Evolutionary conservation across 2,888 invertebrate species (phyloP).

Genomic region (Hyposoter didymator): DNA sequence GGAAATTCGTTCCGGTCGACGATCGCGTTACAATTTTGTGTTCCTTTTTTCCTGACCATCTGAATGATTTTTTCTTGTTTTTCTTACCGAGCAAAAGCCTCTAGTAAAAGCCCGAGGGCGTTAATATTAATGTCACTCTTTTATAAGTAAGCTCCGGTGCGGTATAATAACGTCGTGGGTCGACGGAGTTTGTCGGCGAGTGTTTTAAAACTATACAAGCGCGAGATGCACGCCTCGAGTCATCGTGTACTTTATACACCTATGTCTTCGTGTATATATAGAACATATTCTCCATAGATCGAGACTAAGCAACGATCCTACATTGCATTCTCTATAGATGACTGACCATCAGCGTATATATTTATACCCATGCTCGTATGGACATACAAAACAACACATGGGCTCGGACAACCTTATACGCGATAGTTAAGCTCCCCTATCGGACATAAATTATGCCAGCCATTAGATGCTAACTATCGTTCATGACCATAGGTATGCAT

Average conservation of each 20-base stretch:
- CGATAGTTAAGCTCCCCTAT: slow-evolving; percentile 74
- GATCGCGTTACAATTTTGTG: slow-evolving; percentile 52
- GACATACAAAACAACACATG: slow-evolving; percentile 44
- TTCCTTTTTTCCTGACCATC: background rate
- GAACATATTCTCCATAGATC: slow-evolving; percentile 25
- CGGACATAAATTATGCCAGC: slow-evolving; percentile 80
- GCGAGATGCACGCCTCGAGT: slow-evolving; percentile 65
- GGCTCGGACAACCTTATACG: slow-evolving; percentile 50
- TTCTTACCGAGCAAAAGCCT: slow-evolving; percentile 16
- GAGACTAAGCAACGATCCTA: slow-evolving; percentile 21
- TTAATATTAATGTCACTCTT: slow-evolving; percentile 80
- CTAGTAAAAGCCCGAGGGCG: slow-evolving; percentile 68
- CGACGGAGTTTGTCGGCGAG: slow-evolving; percentile 68
- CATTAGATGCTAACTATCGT: slow-evolving; percentile 79
- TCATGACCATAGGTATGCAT: slow-evolving; percentile 75
- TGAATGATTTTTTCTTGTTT: slow-evolving; percentile 8
- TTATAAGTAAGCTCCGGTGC: slow-evolving; percentile 68
- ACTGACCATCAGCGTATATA: slow-evolving; percentile 28
- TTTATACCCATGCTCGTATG: background rate
- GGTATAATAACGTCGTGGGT: slow-evolving; percentile 79
- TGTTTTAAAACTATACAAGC: slow-evolving; percentile 57
- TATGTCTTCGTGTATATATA: background rate
- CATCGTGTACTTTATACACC: slow-evolving; percentile 46
- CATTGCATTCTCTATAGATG: slow-evolving; percentile 47
- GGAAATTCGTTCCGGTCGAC: slow-evolving; percentile 40